Base-by-base conservation (phyloP, 2,888 invertebrate genomes). In the Cistogaster globosa region DNA sequence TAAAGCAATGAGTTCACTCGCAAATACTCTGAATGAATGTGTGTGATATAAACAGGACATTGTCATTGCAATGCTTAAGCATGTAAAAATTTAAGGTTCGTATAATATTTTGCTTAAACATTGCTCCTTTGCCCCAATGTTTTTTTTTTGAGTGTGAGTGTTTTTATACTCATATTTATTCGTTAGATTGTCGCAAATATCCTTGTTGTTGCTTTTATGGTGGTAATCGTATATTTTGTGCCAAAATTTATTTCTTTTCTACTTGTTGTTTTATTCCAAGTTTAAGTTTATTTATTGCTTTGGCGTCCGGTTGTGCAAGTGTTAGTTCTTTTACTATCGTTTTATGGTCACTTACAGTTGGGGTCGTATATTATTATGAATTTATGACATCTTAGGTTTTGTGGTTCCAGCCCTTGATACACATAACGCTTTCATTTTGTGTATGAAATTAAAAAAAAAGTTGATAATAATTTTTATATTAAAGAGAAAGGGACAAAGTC, bases 301-400 rank as follows among this genome's bases (percentile, higher is more conserved):
- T 78, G 57, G 51, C 65, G 67, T 62, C 72, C 81, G 48, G 20
- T 76, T 60, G 16, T 71, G 75, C 72, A 84, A 84, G 72, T 68
- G 53, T 2, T 32, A 32, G 68, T 53, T 77, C 63, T 76, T 78
- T 84, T 53, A 74, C 72, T 81, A 84, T 81, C 81, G 84, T 67
- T 85, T 81, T 84, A 78, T 81, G 84, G 69, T 74, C 84, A 74
- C 74, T 84, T 77, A 26, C 72, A 68, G 83, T 81, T 81, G 84
- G 81, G 87, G 84, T 87, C 88, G 88, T 91, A 91, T 88, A 89
- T 90, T 89, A 90, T 90, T 90, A 90, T 89, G 88, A 90, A 90
- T 91, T 90, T 90, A 90, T 90, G 91, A 89, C 88, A 84, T 84
- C 68, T 65, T 32, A 81, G 89, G 14, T 89, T 90, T 89, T 90